These are phyloP conservation scores for Lophura nycthemera DNA, from an alignment of 2,113 vertebrate genomes.

Conservation along the genomic window DNA sequence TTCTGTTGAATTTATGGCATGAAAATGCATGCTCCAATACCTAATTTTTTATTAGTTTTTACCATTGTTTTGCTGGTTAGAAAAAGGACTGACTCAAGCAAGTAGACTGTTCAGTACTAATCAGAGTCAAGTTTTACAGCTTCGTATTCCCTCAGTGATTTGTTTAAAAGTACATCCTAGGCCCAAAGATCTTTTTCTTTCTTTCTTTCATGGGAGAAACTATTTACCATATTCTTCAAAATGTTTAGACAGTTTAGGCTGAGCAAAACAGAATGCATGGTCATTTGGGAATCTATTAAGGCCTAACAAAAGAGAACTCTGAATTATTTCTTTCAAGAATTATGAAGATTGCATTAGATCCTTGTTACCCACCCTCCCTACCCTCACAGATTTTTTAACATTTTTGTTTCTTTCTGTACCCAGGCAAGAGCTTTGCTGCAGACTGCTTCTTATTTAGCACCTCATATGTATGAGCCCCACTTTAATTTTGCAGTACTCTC, in stretches of 20 bases:
- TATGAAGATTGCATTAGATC: not conserved
- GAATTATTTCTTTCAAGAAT: not conserved
- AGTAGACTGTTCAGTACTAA: not conserved
- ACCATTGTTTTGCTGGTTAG: not conserved
- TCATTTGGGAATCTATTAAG: not conserved
- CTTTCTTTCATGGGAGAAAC: not conserved
- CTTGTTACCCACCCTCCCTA: not conserved
- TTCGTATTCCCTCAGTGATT: not conserved
- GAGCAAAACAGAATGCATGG: not conserved
- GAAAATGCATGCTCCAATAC: not conserved
- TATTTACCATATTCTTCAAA: not conserved
- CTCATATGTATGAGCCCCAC: constrained; percentile 96
- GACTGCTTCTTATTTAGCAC: constrained; percentile 89
- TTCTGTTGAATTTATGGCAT: not conserved
- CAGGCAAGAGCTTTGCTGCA: constrained; percentile 94
- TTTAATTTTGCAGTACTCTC: constrained; percentile 93
- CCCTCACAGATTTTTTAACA: not conserved
- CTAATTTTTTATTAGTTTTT: not conserved
- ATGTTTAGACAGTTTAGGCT: not conserved
- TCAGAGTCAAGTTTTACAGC: not conserved
- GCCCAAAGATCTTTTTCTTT: not conserved
- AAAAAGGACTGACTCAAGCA: not conserved
- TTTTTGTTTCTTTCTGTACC: not conserved
- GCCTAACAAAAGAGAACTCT: not conserved
- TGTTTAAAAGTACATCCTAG: not conserved